Conservation (phyloP, 2,797 vertebrate genomes). For the Falco naumanni region DNA sequence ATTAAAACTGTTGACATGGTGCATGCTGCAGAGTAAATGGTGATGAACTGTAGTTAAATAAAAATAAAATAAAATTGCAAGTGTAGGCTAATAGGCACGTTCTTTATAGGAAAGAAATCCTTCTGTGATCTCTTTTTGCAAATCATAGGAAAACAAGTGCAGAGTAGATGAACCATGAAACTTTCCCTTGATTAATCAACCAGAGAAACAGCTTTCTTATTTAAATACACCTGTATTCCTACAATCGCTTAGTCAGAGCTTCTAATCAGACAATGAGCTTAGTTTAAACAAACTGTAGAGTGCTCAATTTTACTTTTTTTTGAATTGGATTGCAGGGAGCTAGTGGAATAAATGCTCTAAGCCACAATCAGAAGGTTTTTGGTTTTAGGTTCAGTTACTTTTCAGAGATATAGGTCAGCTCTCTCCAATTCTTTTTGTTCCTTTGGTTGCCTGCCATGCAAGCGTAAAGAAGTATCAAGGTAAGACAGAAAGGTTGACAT, state of each 20-base stretch:
- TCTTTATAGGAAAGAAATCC: neutral
- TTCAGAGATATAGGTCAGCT: neutral
- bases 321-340: neutral
- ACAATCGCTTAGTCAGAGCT: neutral
- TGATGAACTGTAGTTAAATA: neutral
- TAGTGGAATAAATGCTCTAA: neutral
- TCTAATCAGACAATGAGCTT: neutral
- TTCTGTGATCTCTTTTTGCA: neutral
- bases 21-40: neutral
- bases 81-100: neutral
- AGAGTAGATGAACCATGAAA: neutral
- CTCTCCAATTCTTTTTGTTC: neutral
- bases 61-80: neutral
- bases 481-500: neutral
- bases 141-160: neutral
- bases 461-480: neutral
- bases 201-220: neutral
- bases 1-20: neutral
- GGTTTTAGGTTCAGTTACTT: neutral
- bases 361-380: neutral
- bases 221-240: neutral
- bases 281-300: neutral
- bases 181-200: neutral
- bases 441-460: neutral
- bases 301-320: neutral